phyloP scores from a whole-genome alignment of 2,797 vertebrate genomes.

The Mus caroli region DNA sequence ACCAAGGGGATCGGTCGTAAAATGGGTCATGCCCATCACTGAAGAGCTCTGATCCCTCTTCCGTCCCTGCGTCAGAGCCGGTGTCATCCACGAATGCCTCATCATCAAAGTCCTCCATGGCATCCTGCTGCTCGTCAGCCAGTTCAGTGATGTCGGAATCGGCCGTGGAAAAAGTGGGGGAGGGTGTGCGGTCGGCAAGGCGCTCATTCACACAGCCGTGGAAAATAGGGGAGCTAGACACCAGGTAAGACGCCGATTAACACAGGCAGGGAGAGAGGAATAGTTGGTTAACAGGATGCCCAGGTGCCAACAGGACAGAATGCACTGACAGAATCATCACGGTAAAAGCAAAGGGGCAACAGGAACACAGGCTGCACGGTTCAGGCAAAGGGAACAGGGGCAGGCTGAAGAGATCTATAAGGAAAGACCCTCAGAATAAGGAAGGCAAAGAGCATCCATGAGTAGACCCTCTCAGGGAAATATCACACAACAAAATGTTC shows the following conservation, averaged over 20 bases:
- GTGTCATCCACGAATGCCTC: conserved; percentile 99
- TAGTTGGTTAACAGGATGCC: conserved; percentile 80
- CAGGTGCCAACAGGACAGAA: conserved; percentile 81
- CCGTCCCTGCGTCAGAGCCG: conserved; percentile 97
- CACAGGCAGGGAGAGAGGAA: conserved; percentile 84
- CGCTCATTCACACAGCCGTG: conserved; percentile 99
- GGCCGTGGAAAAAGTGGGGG: conserved; percentile 98
- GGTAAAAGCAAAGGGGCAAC: conserved; percentile 76
- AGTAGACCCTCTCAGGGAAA: neutral
- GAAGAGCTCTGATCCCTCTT: conserved; percentile 99
- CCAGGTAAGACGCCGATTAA: conserved; percentile 86
- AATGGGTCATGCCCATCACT: conserved; percentile 99
- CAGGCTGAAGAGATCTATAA: neutral
- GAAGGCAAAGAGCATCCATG: conserved; percentile 76
- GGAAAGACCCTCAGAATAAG: conserved; percentile 68
- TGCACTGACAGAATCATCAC: conserved; percentile 71
- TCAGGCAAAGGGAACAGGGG: neutral
- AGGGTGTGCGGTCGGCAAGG: conserved; percentile 98
- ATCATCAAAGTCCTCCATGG: conserved; percentile 98
- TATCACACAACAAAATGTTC: neutral
- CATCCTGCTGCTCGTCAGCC: conserved; percentile 98
- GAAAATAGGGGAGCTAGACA: conserved; percentile 98
- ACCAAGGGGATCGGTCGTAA: conserved; percentile 99
- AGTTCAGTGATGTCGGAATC: conserved; percentile 99
- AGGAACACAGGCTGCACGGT: conserved; percentile 60